These are phyloP conservation scores for Eristalinus sepulchralis DNA, from an alignment of 2,888 invertebrate genomes.

Conservation along the genomic window DNA sequence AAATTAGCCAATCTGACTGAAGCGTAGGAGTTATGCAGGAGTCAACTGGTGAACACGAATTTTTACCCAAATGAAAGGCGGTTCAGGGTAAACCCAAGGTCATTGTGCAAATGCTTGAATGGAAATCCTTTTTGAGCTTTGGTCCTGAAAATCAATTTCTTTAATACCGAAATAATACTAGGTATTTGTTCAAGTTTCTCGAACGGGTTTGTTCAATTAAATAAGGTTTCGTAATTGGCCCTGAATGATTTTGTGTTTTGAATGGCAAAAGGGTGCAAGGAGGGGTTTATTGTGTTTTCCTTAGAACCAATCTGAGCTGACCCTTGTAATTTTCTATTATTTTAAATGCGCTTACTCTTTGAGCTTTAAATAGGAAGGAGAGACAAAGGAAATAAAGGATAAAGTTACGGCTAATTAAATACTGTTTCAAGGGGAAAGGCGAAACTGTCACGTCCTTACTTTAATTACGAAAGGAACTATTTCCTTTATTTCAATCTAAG, in stretches of 20 bases:
- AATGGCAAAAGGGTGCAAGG: neutral
- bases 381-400: neutral
- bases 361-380: neutral
- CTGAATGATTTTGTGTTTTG: neutral
- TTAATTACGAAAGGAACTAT: too few species aligned
- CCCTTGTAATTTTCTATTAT: neutral
- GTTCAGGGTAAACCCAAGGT: neutral
- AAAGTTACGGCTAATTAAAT: too few species aligned
- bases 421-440: too few species aligned
- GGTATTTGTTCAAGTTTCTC: neutral
- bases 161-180: neutral
- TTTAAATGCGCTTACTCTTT: neutral
- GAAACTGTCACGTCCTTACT: too few species aligned
- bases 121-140: neutral
- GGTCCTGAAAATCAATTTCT: neutral
- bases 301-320: neutral
- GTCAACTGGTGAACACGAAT: neutral
- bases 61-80: neutral
- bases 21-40: neutral
- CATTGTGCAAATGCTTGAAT: neutral
- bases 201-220: neutral
- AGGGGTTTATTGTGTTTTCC: neutral
- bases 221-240: neutral
- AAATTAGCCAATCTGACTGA: neutral
- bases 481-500: too few species aligned